phyloP scores from a whole-genome alignment of 2,113 vertebrate genomes.

The Cyrtonyx montezumae region DNA sequence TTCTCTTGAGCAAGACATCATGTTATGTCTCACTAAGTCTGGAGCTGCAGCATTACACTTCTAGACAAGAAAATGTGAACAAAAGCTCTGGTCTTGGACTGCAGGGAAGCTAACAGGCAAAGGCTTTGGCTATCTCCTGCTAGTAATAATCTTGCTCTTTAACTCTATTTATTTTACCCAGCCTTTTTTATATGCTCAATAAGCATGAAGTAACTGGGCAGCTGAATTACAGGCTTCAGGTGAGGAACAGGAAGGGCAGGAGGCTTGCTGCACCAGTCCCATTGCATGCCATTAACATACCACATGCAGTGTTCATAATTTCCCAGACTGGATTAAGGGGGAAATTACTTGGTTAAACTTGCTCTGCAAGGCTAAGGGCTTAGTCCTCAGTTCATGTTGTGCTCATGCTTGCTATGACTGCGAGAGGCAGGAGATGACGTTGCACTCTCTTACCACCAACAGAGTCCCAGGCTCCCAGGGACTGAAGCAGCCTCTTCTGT shows the following conservation, averaged over 20 bases:
- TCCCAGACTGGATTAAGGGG: slow-evolving; percentile 7
- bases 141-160: not conserved
- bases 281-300: slow-evolving; percentile 47
- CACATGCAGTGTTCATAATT: slow-evolving; percentile 31
- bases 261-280: slow-evolving; percentile 38
- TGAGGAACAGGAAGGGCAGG: not conserved
- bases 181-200: not conserved
- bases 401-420: not conserved
- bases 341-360: slow-evolving; percentile 28
- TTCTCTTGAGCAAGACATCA: not conserved
- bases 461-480: not conserved
- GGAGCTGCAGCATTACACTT: not conserved
- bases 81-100: not conserved
- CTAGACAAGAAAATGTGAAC: not conserved
- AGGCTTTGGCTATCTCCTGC: not conserved
- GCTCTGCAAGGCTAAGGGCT: slow-evolving; percentile 29
- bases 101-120: not conserved
- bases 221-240: not conserved
- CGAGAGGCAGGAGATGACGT: not conserved
- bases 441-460: not conserved
- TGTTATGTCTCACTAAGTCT: not conserved
- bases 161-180: not conserved
- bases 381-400: not conserved
- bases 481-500: not conserved
- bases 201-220: not conserved